phyloP scores from a whole-genome alignment of 2,888 invertebrate species.

The Ichneumoninae sp. region DNA sequence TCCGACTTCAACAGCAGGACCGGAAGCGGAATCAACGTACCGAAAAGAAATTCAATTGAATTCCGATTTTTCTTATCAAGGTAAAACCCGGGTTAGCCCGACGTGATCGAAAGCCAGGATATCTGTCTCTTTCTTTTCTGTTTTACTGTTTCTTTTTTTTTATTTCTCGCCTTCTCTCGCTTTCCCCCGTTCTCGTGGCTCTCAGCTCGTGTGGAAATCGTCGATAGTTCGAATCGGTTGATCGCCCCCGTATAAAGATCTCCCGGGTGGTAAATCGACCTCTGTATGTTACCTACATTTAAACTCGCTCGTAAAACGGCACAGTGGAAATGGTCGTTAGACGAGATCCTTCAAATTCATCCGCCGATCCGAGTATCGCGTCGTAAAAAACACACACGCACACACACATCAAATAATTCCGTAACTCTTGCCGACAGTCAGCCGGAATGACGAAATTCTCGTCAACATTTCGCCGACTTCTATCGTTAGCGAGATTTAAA shows the following conservation, averaged over 20 bases:
- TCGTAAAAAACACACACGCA: background rate
- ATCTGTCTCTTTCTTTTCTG: conserved; percentile 42
- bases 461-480: background rate
- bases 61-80: conserved; percentile 61
- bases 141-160: background rate
- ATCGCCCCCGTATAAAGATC: conserved; percentile 41
- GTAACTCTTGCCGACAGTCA: no score
- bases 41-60: conserved; percentile 63
- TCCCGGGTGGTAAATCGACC: conserved; percentile 30
- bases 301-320: background rate
- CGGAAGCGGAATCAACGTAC: conserved; percentile 39
- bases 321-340: background rate
- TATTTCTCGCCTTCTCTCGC: background rate
- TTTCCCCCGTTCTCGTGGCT: background rate
- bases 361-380: background rate
- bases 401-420: no score
- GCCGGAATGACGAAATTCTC: background rate
- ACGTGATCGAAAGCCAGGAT: conserved; percentile 45
- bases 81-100: conserved; percentile 14
- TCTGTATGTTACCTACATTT: background rate
- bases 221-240: conserved; percentile 44
- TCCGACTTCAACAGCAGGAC: conserved; percentile 51
- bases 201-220: conserved; percentile 37
- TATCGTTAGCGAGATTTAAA: background rate
- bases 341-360: background rate